Evolutionary conservation across 2,797 vertebrate genomes (phyloP).

Genomic region (Phataginus tricuspis): DNA sequence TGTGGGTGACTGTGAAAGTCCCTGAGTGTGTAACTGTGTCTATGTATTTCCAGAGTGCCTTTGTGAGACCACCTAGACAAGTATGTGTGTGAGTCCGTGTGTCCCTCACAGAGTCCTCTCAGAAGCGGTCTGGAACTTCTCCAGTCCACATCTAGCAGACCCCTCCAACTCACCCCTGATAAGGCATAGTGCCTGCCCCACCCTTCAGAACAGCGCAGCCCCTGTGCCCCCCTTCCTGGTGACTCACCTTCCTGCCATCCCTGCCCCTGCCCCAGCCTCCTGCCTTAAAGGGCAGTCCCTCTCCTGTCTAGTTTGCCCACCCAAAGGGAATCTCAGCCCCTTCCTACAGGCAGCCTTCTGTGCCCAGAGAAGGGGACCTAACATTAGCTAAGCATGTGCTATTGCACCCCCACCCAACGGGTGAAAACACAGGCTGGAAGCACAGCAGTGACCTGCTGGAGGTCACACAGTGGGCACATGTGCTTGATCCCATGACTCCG

Average conservation of each 20-base stretch:
- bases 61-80: background rate
- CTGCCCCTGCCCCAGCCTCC: background rate
- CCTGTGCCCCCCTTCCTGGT: background rate
- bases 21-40: background rate
- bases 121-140: background rate
- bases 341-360: background rate
- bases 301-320: background rate
- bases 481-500: background rate
- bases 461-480: background rate
- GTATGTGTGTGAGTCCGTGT: background rate
- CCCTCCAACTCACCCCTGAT: background rate
- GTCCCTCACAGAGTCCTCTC: background rate
- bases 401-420: background rate
- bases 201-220: background rate
- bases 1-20: background rate
- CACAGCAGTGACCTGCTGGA: background rate
- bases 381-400: background rate
- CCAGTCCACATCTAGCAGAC: background rate
- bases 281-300: background rate
- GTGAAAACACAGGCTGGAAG: background rate
- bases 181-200: background rate
- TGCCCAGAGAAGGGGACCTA: background rate
- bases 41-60: background rate
- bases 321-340: background rate
- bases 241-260: background rate